Percentiles rank a stretch among this genome's conserved stretches.
These are phyloP conservation scores for Aramus guarauna DNA, from an alignment of 2,113 vertebrate species.

Conservation along the genomic window DNA sequence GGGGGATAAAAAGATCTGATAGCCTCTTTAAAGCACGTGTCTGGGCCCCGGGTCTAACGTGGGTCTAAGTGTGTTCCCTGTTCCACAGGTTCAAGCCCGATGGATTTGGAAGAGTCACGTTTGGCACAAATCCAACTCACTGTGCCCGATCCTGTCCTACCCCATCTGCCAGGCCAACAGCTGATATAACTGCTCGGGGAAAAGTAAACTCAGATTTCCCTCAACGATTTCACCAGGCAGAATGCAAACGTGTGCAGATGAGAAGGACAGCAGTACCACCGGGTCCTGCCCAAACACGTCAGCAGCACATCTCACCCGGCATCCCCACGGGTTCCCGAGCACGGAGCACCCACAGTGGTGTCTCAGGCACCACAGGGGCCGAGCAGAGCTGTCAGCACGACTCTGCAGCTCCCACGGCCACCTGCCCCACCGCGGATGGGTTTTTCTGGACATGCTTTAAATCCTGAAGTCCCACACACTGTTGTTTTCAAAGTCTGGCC, in stretches of 20 bases:
- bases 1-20: not conserved
- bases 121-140: not conserved
- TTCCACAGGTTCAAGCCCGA: not conserved
- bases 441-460: not conserved
- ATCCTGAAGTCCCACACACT: not conserved
- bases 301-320: not conserved
- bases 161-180: not conserved
- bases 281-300: not conserved
- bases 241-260: not conserved
- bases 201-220: not conserved
- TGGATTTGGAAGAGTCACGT: not conserved
- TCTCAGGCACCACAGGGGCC: not conserved
- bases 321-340: rapidly evolving
- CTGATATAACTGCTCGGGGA: not conserved
- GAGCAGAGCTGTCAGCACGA: rapidly evolving
- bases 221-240: not conserved
- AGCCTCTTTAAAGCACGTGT: not conserved
- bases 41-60: not conserved
- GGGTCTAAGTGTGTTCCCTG: not conserved
- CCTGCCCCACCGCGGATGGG: rapidly evolving
- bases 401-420: not conserved
- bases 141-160: not conserved
- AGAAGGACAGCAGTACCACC: not conserved
- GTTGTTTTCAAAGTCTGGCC: not conserved
- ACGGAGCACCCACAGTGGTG: rapidly evolving